These are phyloP conservation scores for Sycophila texana DNA, from an alignment of 2,888 invertebrate genomes.

Conservation along the genomic window DNA sequence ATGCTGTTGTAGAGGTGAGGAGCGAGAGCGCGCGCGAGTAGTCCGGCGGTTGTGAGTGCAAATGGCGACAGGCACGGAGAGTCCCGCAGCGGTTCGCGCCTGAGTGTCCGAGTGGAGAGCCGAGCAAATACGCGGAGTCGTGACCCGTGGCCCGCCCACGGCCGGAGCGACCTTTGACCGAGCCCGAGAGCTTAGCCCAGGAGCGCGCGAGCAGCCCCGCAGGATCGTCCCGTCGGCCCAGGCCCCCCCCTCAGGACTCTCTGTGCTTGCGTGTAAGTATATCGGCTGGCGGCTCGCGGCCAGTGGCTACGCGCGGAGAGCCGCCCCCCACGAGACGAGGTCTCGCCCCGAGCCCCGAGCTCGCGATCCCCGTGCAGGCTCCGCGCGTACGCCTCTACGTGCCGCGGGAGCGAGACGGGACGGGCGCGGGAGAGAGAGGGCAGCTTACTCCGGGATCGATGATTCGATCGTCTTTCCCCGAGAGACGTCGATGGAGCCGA, in stretches of 20 bases:
- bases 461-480: too few relatives aligned
- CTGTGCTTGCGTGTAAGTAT: not conserved
- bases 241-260: not conserved
- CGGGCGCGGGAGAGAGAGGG: too few relatives aligned
- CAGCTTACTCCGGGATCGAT: too few relatives aligned
- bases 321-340: too few relatives aligned
- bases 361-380: too few relatives aligned
- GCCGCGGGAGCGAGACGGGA: too few relatives aligned
- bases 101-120: constrained; percentile 10
- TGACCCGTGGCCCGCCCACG: not conserved
- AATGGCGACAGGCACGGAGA: constrained; percentile 74
- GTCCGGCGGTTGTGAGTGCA: constrained; percentile 65
- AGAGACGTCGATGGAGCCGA: too few relatives aligned
- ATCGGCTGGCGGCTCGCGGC: not conserved
- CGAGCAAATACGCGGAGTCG: not conserved
- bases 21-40: constrained; percentile 24
- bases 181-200: constrained; percentile 5
- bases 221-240: not conserved
- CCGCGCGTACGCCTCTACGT: too few relatives aligned
- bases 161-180: not conserved
- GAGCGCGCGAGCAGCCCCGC: not conserved
- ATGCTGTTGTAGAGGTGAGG: not conserved
- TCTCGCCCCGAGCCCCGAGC: too few relatives aligned
- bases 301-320: not conserved
- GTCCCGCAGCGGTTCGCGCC: constrained; percentile 69